Base-by-base conservation (phyloP, 2,888 invertebrate genomes). In the Phalera bucephala region DNA sequence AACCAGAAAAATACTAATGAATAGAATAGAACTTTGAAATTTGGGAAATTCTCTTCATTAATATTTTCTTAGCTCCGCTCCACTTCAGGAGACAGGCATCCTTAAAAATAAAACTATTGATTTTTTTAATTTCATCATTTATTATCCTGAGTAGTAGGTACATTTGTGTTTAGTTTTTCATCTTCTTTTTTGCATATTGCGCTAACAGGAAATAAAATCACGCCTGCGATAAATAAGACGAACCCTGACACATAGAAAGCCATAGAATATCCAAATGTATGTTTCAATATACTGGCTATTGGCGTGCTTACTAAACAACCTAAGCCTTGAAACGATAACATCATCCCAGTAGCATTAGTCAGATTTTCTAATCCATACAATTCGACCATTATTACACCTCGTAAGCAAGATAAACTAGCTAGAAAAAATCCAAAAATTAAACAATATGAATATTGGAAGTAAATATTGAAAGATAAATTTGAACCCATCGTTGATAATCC, bases 311-410 rank as follows among this genome's bases (percentile, higher is more conserved):
- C n/a, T 51, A 84, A 63, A 54, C 73, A 75, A 14, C 80, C 88
- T 37, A 85, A 10, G 10, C 88, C 88, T 69, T 82, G 76, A 66
- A 83, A 85, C 47, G 85, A 39, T 52, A 88, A 53, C 50, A 86
- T 51, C 50, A 88, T 68, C 5, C 88, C 88, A 13, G 83, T 86
- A 13, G 76, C 82, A 59, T 86, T 88, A 11, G 88, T 88, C 55
- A 88, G 72, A 47, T 75, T 80, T 32, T 87, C 82, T 51, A 88
- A 70, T 4, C 87, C 87, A 46, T 77, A 88, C 21, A 85, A 64
- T 29, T 75, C 54, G n/a, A 87, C 86, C 37, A 88, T 44, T 14
- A 75, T 64, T 45, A 82, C 48, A 60, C 82, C 77, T 52, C 85
- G 69, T 34, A 88, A 49, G 35, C 72, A 69, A 36, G 78, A 66